Percentiles rank a stretch among this genome's conserved stretches.
Conservation (phyloP, 2,888 invertebrate genomes). For the Cabera pusaria region DNA sequence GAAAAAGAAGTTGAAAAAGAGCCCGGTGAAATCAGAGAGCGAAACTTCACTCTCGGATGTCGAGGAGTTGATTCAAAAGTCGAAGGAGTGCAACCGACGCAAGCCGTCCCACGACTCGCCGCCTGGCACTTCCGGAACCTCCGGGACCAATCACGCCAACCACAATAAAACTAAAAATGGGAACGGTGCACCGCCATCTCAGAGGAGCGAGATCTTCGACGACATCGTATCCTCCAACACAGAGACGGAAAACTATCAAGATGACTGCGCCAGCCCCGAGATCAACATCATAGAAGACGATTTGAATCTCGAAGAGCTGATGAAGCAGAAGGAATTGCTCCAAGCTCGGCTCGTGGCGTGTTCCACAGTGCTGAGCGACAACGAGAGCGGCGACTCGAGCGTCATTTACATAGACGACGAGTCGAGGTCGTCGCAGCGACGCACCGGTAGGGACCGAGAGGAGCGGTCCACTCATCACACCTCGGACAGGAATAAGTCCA, state of each 20-base stretch:
- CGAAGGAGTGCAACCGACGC: conserved; percentile 49
- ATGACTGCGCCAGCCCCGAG: conserved; percentile 88
- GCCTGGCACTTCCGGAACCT: conserved; percentile 16
- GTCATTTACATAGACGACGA: conserved; percentile 54
- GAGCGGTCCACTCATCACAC: conserved; percentile 64
- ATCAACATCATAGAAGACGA: conserved; percentile 92
- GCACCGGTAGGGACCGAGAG: conserved; percentile 62
- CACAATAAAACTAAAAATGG: conserved; percentile 62
- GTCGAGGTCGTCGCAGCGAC: conserved; percentile 61
- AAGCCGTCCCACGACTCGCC: conserved; percentile 42
- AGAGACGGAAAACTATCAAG: conserved; percentile 84
- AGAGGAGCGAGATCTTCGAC: conserved; percentile 53
- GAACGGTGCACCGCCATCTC: conserved; percentile 31
- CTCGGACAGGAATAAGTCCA: conserved; percentile 52
- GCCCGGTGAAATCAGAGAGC: conserved; percentile 56
- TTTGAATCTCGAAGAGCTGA: conserved; percentile 93
- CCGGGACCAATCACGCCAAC: no score
- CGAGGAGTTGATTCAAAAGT: conserved; percentile 66
- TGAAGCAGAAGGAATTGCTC: conserved; percentile 93
- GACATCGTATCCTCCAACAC: conserved; percentile 88
- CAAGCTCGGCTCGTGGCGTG: conserved; percentile 92
- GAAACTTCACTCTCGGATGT: conserved; percentile 70
- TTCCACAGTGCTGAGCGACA: conserved; percentile 86
- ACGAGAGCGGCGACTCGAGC: conserved; percentile 74
- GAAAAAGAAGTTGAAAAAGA: conserved; percentile 83